Conservation (phyloP, 92 coral and sea anemone species). For the Phenganax subtilis region DNA sequence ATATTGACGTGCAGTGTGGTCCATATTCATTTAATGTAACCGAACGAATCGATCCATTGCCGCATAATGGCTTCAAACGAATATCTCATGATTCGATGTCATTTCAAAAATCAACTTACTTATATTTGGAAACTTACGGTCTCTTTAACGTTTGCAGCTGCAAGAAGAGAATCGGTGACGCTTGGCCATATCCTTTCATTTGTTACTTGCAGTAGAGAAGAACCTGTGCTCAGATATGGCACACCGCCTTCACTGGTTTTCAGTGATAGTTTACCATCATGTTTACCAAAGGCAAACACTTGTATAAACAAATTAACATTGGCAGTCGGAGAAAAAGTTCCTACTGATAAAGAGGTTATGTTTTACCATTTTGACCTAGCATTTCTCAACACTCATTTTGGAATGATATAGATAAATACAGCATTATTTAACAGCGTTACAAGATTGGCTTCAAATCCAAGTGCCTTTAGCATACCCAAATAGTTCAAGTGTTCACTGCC, state of each 20-base stretch:
- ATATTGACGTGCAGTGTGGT: too few species aligned
- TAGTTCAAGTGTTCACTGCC: background rate
- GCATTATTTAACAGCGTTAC: background rate
- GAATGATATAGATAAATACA: slow-evolving; percentile 16
- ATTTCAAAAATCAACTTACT: background rate
- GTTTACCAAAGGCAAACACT: slow-evolving; percentile 49
- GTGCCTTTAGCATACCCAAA: background rate
- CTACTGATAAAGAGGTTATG: slow-evolving; percentile 14
- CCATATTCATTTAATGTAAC: too few species aligned
- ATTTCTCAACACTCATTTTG: slow-evolving; percentile 43
- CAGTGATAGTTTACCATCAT: slow-evolving; percentile 23
- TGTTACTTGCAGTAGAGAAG: slow-evolving; percentile 45
- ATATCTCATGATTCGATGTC: background rate
- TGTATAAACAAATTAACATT: slow-evolving; percentile 44
- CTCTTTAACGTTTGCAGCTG: slow-evolving; percentile 38
- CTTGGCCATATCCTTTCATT: slow-evolving; percentile 37
- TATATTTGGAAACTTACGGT: background rate
- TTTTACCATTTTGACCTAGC: slow-evolving; percentile 43
- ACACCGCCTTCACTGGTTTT: slow-evolving; percentile 38
- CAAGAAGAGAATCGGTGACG: slow-evolving; percentile 37
- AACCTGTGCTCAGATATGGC: slow-evolving; percentile 48
- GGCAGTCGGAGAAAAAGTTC: slow-evolving; percentile 29
- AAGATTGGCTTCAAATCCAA: background rate
- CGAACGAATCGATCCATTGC: too few species aligned
- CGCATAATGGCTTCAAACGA: too few species aligned